phyloP scores from a whole-genome alignment of 2,888 invertebrate species.

The Xestia xanthographa region DNA sequence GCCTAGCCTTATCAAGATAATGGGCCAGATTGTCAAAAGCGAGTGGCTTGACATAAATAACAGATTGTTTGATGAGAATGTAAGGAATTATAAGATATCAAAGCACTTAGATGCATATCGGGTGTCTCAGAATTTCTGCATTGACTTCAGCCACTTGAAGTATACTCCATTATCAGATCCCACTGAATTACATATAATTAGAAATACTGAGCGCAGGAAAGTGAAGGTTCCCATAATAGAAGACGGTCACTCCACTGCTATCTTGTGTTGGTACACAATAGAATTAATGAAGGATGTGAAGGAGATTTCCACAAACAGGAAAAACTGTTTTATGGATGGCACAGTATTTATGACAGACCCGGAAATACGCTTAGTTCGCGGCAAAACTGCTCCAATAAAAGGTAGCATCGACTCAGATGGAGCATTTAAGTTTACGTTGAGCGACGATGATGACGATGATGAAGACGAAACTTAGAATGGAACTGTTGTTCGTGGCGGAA shows the following conservation, averaged over 20 bases:
- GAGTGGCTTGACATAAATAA: constrained; percentile 91
- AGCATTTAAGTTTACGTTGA: constrained; percentile 78
- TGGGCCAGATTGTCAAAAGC: constrained; percentile 91
- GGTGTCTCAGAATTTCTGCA: constrained; percentile 90
- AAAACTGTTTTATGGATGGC: constrained; percentile 85
- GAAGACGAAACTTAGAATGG: constrained; percentile 33
- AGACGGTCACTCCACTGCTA: constrained; percentile 85
- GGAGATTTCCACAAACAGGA: constrained; percentile 83
- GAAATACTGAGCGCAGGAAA: constrained; percentile 63
- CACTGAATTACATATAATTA: constrained; percentile 72
- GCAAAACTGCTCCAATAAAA: constrained; percentile 76
- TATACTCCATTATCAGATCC: constrained; percentile 83
- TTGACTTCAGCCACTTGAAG: constrained; percentile 84
- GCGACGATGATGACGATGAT: constrained; percentile 42
- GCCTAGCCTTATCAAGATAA: constrained; percentile 88
- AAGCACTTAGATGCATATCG: constrained; percentile 91
- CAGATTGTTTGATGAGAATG: constrained; percentile 89
- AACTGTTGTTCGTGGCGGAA: neutral
- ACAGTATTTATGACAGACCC: constrained; percentile 86
- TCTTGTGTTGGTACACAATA: constrained; percentile 90
- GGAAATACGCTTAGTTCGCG: constrained; percentile 72
- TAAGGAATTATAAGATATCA: constrained; percentile 89
- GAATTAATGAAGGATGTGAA: constrained; percentile 81
- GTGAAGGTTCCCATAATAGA: constrained; percentile 76
- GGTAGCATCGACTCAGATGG: constrained; percentile 80